These are phyloP conservation scores for Eupeodes luniger DNA, from an alignment of 2,888 invertebrate species.

Conservation along the genomic window DNA sequence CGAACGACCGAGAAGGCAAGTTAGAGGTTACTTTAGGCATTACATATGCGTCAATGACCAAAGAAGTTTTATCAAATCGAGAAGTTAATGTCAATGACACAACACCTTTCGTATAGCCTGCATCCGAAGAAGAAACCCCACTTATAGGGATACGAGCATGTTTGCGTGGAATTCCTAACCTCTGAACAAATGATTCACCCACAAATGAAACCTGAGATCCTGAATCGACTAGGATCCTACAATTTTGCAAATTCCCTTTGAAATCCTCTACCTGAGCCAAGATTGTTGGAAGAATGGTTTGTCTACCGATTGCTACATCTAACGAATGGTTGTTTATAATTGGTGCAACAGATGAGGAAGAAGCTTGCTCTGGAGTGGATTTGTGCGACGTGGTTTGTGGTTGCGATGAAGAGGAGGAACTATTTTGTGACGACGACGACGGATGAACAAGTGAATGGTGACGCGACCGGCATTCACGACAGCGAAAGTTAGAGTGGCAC, in stretches of 20 bases:
- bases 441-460: conserved; percentile 41
- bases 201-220: conserved; percentile 28
- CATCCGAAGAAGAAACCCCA: conserved; percentile 13
- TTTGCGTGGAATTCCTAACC: background rate
- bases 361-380: background rate
- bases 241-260: background rate
- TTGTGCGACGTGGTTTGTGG: background rate
- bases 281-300: conserved; percentile 34
- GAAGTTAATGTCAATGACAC: background rate
- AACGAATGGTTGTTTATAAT: conserved; percentile 35
- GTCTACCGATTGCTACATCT: background rate
- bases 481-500: conserved; percentile 26
- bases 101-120: conserved; percentile 18
- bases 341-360: background rate
- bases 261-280: background rate
- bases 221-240: conserved; percentile 26
- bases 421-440: background rate
- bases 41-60: background rate
- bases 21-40: background rate
- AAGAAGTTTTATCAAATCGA: background rate
- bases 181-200: conserved; percentile 13
- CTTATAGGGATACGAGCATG: conserved; percentile 12
- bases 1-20: background rate
- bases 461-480: conserved; percentile 29
- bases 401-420: background rate